These are phyloP conservation scores for Peromyscus polionotus DNA, from an alignment of 2,113 vertebrate genomes.

Conservation along the genomic window DNA sequence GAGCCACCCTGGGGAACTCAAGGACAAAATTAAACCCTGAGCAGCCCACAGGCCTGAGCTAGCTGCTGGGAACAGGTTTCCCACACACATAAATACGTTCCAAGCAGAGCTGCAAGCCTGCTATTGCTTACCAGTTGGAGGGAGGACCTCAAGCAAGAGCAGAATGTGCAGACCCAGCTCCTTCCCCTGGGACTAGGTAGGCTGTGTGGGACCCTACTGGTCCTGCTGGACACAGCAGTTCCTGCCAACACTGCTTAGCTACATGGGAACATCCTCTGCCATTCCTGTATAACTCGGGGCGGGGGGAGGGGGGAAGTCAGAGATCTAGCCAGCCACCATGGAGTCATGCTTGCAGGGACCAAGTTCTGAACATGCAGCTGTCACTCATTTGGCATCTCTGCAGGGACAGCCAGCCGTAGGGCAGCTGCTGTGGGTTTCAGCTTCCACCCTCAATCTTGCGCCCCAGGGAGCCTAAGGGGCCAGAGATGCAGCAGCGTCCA, in stretches of 20 bases:
- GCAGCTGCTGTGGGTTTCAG: not conserved
- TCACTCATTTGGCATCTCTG: not conserved
- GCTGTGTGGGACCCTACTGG: accelerated
- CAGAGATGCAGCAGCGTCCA: accelerated
- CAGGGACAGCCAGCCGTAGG: not conserved
- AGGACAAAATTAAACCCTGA: not conserved
- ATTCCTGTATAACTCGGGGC: not conserved
- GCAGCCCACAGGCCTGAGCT: not conserved
- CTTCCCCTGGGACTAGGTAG: not conserved
- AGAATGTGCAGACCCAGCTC: not conserved
- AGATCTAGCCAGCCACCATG: too few relatives aligned
- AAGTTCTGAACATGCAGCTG: not conserved
- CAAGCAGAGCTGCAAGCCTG: not conserved
- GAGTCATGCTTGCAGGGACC: not conserved
- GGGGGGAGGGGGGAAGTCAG: not conserved
- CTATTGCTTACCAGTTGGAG: not conserved
- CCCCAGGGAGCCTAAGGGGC: not conserved
- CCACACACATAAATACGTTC: not conserved
- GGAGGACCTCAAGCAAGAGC: not conserved
- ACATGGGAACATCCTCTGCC: too few relatives aligned
- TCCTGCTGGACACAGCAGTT: not conserved
- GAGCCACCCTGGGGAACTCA: not conserved
- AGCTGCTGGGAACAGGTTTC: not conserved
- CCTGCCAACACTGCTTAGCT: not conserved
- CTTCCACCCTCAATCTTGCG: not conserved